phyloP scores from a whole-genome alignment of 2,888 invertebrate species.

The Lasioglossum oenotherae region DNA sequence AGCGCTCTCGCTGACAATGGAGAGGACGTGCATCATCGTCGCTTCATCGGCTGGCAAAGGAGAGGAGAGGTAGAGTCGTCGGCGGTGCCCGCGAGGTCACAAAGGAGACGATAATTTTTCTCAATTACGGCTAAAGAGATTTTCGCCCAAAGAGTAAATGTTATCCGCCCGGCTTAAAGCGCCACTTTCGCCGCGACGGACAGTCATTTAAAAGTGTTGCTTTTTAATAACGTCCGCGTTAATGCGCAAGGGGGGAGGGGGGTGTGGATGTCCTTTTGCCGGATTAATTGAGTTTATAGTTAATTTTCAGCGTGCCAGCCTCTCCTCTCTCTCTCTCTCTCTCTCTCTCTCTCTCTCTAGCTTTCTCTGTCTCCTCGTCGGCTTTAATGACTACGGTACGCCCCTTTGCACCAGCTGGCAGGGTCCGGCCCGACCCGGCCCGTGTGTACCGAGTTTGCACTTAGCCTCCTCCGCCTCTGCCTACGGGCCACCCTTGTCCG shows the following conservation, averaged over 20 bases:
- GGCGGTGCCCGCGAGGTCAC: slow-evolving; percentile 2
- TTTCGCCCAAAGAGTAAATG: slow-evolving; percentile 48
- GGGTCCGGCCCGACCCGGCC: slow-evolving; percentile 4
- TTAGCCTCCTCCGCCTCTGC: slow-evolving; percentile 37
- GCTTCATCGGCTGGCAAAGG: slow-evolving; percentile 11
- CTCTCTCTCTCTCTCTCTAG: neutral
- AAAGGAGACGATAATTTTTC: slow-evolving; percentile 53
- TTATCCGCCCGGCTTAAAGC: slow-evolving; percentile 53
- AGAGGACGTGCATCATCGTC: neutral
- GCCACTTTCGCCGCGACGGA: slow-evolving; percentile 37
- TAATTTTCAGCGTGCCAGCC: slow-evolving; percentile 59
- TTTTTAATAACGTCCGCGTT: slow-evolving; percentile 63
- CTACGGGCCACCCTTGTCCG: slow-evolving; percentile 33
- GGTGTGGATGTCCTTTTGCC: slow-evolving; percentile 52
- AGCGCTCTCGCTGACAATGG: neutral
- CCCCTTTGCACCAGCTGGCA: slow-evolving; percentile 23
- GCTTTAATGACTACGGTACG: slow-evolving; percentile 57
- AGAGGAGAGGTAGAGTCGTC: neutral
- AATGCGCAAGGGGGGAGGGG: slow-evolving; percentile 55
- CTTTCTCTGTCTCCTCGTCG: slow-evolving; percentile 17
- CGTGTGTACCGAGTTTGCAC: slow-evolving; percentile 49
- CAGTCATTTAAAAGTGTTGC: slow-evolving; percentile 63
- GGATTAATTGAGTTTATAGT: slow-evolving; percentile 72
- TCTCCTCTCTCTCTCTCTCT: neutral
- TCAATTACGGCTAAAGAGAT: slow-evolving; percentile 59